phyloP scores from a whole-genome alignment of 2,888 invertebrate genomes.

The Parasteatoda lunata region DNA sequence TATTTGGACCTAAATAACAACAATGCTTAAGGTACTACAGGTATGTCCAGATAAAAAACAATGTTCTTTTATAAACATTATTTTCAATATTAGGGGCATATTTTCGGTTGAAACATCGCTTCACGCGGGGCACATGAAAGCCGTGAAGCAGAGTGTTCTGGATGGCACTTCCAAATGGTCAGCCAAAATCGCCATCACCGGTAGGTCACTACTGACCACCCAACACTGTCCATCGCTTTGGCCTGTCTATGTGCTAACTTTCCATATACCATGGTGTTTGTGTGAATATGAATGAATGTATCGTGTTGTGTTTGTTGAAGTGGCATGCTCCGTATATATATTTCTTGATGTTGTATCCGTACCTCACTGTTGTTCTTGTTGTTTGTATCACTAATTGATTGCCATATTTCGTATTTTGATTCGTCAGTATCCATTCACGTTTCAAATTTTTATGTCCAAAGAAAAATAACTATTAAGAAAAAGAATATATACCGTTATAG shows the following conservation, averaged over 20 bases:
- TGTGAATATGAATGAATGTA: constrained; percentile 3
- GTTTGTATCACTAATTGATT: constrained; percentile 1
- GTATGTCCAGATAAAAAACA: background rate
- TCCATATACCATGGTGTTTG: constrained; percentile 4
- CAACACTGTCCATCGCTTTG: constrained; percentile 29
- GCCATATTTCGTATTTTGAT: constrained; percentile 4
- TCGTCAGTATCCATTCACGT: too few species aligned
- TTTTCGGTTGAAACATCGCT: constrained; percentile 96
- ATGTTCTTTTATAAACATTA: constrained; percentile 1
- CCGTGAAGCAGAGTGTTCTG: constrained; percentile 98
- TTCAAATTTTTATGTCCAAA: too few species aligned
- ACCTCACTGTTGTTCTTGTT: constrained; percentile 60
- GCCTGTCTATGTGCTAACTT: constrained; percentile 58
- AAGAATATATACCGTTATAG: too few species aligned
- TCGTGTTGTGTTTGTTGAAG: constrained; percentile 39
- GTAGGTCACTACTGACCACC: constrained; percentile 80
- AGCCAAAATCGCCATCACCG: constrained; percentile 99
- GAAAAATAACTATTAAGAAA: too few species aligned
- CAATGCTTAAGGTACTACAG: too few species aligned
- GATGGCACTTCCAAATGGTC: constrained; percentile 99
- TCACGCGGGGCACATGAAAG: constrained; percentile 96
- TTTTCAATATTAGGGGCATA: constrained; percentile 83
- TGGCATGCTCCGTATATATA: constrained; percentile 37
- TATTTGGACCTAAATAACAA: too few species aligned
- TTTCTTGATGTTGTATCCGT: constrained; percentile 74